phyloP scores from a whole-genome alignment of 2,113 vertebrate genomes.

The Pan troglodytes region NHGRI_mPanTro3-v2.1_pri NC_072402.2:104550501-104551000 shows the following conservation, averaged over 20 bases:
- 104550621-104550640: slow-evolving; percentile 67
- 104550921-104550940: neutral
- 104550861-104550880: neutral
- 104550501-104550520: neutral
- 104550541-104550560: slow-evolving; percentile 39
- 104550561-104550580: neutral
- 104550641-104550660: slow-evolving; percentile 23
- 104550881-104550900: neutral
- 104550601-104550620: slow-evolving; percentile 28
- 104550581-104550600: slow-evolving; percentile 60
- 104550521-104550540: slow-evolving; percentile 36
- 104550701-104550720: slow-evolving; percentile 29
- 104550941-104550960: neutral
- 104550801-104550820: slow-evolving; percentile 1
- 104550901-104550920: neutral
- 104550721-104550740: neutral
- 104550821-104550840: neutral
- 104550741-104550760: slow-evolving; percentile 37
- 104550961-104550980: neutral
- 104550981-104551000: neutral
- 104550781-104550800: neutral
- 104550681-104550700: slow-evolving; percentile 47
- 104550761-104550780: neutral
- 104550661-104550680: slow-evolving; percentile 64
- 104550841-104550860: neutral